Evolutionary conservation across 2,888 invertebrate genomes (phyloP).

Genomic region (Aspidiotus rigidus): DNA sequence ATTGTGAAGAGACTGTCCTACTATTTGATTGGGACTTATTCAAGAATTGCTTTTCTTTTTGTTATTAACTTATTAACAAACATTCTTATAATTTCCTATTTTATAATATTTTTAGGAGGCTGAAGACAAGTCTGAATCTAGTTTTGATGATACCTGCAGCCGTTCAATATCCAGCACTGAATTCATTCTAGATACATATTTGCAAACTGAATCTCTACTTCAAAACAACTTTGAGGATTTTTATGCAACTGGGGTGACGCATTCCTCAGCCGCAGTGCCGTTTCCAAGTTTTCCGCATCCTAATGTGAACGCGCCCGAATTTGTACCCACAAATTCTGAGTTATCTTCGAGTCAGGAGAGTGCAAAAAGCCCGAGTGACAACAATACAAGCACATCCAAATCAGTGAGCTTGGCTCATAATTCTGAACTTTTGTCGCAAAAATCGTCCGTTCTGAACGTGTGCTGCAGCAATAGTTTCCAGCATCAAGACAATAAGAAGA

Average conservation of each 20-base stretch:
- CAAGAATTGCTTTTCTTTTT: neutral
- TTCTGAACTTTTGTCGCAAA: slow-evolving; percentile 24
- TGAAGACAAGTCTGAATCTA: slow-evolving; percentile 40
- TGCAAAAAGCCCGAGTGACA: neutral
- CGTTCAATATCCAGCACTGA: slow-evolving; percentile 38
- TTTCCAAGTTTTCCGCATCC: slow-evolving; percentile 23
- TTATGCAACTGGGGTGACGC: slow-evolving; percentile 33
- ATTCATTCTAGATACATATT: slow-evolving; percentile 36
- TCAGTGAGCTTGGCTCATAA: neutral
- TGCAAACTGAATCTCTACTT: slow-evolving; percentile 39
- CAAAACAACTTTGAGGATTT: slow-evolving; percentile 38
- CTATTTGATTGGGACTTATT: neutral
- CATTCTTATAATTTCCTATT: neutral
- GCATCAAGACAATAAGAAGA: neutral
- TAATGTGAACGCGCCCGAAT: slow-evolving; percentile 28
- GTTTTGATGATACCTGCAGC: slow-evolving; percentile 38
- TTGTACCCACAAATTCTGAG: slow-evolving; percentile 15
- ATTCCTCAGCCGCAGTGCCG: slow-evolving; percentile 6
- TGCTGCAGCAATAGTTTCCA: neutral
- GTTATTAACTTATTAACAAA: neutral
- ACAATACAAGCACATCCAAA: neutral
- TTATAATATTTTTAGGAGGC: slow-evolving; percentile 36
- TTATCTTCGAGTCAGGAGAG: neutral
- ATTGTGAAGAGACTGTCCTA: no score
- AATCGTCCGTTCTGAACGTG: slow-evolving; percentile 1